phyloP scores from a whole-genome alignment of 2,797 vertebrate genomes.

The Brotula barbata region DNA sequence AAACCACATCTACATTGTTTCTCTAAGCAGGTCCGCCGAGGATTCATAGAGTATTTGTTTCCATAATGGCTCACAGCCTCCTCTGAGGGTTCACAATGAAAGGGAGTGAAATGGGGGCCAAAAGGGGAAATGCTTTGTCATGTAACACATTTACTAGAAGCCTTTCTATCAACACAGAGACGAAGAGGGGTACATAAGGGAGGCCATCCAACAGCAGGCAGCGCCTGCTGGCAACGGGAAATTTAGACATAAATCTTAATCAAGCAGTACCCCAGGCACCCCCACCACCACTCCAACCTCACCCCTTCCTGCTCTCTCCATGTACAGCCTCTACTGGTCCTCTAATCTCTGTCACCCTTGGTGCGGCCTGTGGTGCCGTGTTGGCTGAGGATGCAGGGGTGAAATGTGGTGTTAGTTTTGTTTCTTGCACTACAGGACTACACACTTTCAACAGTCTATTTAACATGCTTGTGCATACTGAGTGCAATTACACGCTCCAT shows the following conservation, averaged over 20 bases:
- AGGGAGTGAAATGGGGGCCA: conserved; percentile 36
- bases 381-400: conserved; percentile 48
- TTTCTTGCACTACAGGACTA: conserved; percentile 40
- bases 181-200: conserved; percentile 37
- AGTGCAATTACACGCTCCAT: conserved; percentile 28
- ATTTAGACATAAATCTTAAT: conserved; percentile 71
- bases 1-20: conserved; percentile 18
- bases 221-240: conserved; percentile 49
- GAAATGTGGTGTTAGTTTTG: conserved; percentile 53
- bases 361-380: conserved; percentile 45
- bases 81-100: conserved; percentile 31
- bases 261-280: conserved; percentile 39
- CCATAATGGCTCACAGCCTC: conserved; percentile 14
- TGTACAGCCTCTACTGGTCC: conserved; percentile 28
- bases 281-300: conserved; percentile 11
- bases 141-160: conserved; percentile 64
- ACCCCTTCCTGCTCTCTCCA: conserved; percentile 13
- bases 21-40: conserved; percentile 9
- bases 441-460: conserved; percentile 56
- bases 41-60: conserved; percentile 46
- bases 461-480: conserved; percentile 23
- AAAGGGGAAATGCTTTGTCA: conserved; percentile 67
- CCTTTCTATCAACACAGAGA: conserved; percentile 59
- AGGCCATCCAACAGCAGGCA: conserved; percentile 46
- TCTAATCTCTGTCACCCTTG: conserved; percentile 44